Evolutionary conservation across 2,113 vertebrate genomes (phyloP), one percentile per base, ranked within the genome.

Genomic region (Vulpes ferrilata): DNA sequence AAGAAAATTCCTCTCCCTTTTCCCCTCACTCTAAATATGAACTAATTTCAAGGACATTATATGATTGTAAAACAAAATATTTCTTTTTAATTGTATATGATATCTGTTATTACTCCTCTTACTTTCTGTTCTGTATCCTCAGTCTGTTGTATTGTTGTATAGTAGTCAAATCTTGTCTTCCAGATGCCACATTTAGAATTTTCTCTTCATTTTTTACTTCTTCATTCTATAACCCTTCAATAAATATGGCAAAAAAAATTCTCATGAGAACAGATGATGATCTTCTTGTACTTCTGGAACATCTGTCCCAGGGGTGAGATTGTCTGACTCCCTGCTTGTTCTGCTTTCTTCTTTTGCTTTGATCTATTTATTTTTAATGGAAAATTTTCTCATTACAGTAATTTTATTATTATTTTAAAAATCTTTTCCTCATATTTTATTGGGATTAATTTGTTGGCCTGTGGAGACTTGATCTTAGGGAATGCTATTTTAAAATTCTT

Each of bases 111-210:
- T 81, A 60, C 2, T 53, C 9, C 27, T 91, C 7, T 87, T 82
- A 57, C 55, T 85, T 59, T 93, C 57, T 83, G 7, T 62, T 96
- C 7, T 15, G 38, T 67, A 17, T 57, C 10, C 43, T 87, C 25
- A 87, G 19, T 79, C 48, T 84, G 88, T 92, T 96, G 16, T 51
- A 38, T 38, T 84, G 88, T 92, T 96, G 16, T 51, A 38, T 53
- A 57, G 25, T 53, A 71, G 9, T 89, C 35, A 80, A 25, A 83
- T 89, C 35, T 92, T 64, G 51, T 65, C 71, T 23, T 89, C 4
- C 22, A 84, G n/a, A 12, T 43, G 19, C 5, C 27, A 55, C 16
- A n/a, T 19, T 85, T 94, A 67, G 85, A 85, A 67, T 22, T 20
- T 74, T 60, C 35, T 91, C 35, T 89, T 73, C 1, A 35, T 55